Evolutionary conservation across 2,888 invertebrate genomes (phyloP).

Genomic region (Fabriciana adippe): DNA sequence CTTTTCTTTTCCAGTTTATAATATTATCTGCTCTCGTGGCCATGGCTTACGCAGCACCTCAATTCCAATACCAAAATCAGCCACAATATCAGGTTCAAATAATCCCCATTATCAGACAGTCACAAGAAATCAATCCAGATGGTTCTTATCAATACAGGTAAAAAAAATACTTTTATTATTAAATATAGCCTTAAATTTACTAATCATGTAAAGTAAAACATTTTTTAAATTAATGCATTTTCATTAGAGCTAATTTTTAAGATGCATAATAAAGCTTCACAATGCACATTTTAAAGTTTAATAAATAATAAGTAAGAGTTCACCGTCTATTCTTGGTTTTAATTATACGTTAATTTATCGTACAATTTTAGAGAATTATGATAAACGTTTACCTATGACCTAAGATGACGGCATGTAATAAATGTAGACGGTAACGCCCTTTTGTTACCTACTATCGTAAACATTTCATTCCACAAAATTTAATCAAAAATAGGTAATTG

Average conservation of each 20-base stretch:
- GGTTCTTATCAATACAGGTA: constrained; percentile 85
- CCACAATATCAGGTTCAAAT: constrained; percentile 55
- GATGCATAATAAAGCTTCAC: no score
- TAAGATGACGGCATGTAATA: no score
- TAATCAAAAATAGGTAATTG: constrained; percentile 8
- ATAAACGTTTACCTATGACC: no score
- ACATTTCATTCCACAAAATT: constrained; percentile 1
- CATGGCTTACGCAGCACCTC: constrained; percentile 64
- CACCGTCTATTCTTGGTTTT: no score
- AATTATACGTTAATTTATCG: no score
- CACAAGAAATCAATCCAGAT: constrained; percentile 80
- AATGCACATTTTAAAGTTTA: no score
- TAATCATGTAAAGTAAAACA: no score
- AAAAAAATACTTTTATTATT: constrained; percentile 17
- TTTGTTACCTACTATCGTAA: neutral
- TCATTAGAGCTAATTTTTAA: no score
- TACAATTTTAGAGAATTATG: no score
- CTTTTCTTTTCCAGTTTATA: constrained; percentile 58
- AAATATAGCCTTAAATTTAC: neutral
- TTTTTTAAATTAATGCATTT: no score
- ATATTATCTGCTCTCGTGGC: constrained; percentile 65
- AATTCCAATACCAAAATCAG: constrained; percentile 55
- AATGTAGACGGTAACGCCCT: neutral
- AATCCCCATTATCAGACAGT: constrained; percentile 84
- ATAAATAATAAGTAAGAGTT: no score